Conservation (phyloP, 2,113 vertebrate genomes). For the Syngnathoides biaculeatus region DNA sequence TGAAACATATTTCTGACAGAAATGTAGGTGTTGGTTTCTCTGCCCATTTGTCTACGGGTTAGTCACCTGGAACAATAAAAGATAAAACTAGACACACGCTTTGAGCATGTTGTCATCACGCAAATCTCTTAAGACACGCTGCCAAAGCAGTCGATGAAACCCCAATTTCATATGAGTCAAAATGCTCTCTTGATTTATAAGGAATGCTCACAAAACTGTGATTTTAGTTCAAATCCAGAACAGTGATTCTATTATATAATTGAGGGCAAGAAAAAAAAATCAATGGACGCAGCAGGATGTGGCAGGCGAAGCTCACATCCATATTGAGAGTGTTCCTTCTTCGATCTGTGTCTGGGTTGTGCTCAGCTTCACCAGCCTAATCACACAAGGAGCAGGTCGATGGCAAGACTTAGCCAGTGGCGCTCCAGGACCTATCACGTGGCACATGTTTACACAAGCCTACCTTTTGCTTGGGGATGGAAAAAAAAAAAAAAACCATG, state of each 20-base stretch:
- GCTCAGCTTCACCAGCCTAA: slow-evolving; percentile 70
- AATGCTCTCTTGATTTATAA: slow-evolving; percentile 66
- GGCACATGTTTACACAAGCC: slow-evolving; percentile 69
- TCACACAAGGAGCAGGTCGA: slow-evolving; percentile 72
- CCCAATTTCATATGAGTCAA: slow-evolving; percentile 67
- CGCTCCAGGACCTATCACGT: slow-evolving; percentile 45
- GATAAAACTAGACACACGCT: slow-evolving; percentile 27
- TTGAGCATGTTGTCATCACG: slow-evolving; percentile 8
- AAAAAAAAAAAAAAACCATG: slow-evolving; percentile 31
- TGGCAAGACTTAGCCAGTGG: slow-evolving; percentile 64
- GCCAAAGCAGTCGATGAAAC: slow-evolving; percentile 71
- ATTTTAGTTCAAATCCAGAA: slow-evolving; percentile 70
- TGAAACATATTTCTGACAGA: slow-evolving; percentile 59
- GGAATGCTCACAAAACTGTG: slow-evolving; percentile 62
- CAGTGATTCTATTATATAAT: slow-evolving; percentile 78
- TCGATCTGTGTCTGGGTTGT: slow-evolving; percentile 71
- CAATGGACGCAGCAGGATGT: slow-evolving; percentile 74
- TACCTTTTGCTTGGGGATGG: slow-evolving; percentile 36
- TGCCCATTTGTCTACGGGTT: slow-evolving; percentile 57
- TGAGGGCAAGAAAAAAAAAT: slow-evolving; percentile 71
- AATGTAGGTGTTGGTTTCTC: slow-evolving; percentile 56
- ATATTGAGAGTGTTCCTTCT: slow-evolving; percentile 67
- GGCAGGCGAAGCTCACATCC: slow-evolving; percentile 58
- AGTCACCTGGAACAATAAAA: slow-evolving; percentile 59
- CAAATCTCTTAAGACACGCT: slow-evolving; percentile 57